phyloP scores from a whole-genome alignment of 1,140 invertebrate species.

The Lepidostoma basale region DNA sequence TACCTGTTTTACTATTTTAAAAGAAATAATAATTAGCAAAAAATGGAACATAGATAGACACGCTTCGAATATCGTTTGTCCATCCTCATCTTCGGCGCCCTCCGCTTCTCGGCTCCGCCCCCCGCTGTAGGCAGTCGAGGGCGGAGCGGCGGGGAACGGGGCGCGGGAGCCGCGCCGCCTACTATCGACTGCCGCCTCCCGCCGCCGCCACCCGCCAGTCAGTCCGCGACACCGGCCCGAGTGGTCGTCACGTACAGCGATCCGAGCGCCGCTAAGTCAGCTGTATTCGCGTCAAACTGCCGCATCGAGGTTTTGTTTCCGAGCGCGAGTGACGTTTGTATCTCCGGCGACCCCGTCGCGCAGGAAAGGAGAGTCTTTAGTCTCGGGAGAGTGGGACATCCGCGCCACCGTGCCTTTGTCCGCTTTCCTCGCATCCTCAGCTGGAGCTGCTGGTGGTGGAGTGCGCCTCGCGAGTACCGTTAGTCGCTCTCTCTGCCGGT shows the following conservation, averaged over 20 bases:
- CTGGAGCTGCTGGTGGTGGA: not conserved
- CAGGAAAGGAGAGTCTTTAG: not conserved
- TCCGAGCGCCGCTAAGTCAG: not conserved
- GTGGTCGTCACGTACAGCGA: constrained; percentile 18
- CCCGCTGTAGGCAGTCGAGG: too few species aligned
- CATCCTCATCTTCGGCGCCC: not conserved
- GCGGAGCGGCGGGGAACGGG: not conserved
- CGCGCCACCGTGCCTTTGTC: too few species aligned
- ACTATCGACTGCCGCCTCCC: constrained; percentile 5
- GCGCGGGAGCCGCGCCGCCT: not conserved
- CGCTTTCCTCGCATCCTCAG: not conserved
- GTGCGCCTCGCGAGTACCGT: too few species aligned
- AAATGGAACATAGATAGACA: not conserved
- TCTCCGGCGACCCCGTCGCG: not conserved
- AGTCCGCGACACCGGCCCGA: constrained; percentile 27
- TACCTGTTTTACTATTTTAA: not conserved
- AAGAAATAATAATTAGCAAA: not conserved
- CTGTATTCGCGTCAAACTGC: not conserved
- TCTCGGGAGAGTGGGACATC: too few species aligned
- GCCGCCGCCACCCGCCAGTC: constrained; percentile 2
- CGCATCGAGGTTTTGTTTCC: constrained; percentile 3
- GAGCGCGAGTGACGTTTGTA: not conserved
- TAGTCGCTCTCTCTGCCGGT: constrained; percentile 31
- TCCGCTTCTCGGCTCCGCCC: not conserved
- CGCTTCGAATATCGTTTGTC: not conserved